Evolutionary conservation across 1,140 invertebrate species (phyloP), one percentile per base, ranked within the genome.

Genomic region (Drosophila rufa): DNA sequence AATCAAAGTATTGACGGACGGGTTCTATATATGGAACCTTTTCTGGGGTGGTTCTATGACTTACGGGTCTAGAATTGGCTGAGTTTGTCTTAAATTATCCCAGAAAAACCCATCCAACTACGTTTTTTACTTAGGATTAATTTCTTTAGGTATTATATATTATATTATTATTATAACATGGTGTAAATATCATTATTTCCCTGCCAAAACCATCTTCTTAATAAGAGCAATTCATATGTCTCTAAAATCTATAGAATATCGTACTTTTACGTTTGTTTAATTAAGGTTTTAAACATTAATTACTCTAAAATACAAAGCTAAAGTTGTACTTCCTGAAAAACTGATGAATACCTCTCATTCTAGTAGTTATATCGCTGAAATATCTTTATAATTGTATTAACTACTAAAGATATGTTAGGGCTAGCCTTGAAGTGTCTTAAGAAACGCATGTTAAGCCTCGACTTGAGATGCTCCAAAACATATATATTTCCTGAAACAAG

Each of bases 1-100:
- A 22, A 73, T 73, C 69, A 42, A 33, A 48, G 36, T 58, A 38
- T 70, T 36, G 45, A 12, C 14, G 7, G 38, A 6, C 33, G 38
- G 45, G 46, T 38, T 25, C 65, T 22, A 27, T 17, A 48, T 64
- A 22, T 38, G 33, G 33, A 33, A 47, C 15, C n/a, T 0, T 30
- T 14, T 36, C 17, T 36, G 17, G 45, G 22, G 17, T 67, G 45
- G 30, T 45, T 42, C 40, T 51, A 51, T 51, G 25, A 30, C n/a
- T 43, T 33, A 17, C 19, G 48, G 1, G 25, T 36, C 9, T 36
- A 36, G 9, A 33, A 2, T 0, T 33, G 1, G 33, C 0, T 11
- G 30, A 33, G 30, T 33, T 11, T 36, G 3, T 8, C 30, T 33
- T 9, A 33, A 33, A 2, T 33, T 33, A 33, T 0, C 8, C 9